Evolutionary conservation across 2,888 invertebrate genomes (phyloP), one percentile per base, ranked within the genome.

Genomic region (Odontothrips loti): DNA sequence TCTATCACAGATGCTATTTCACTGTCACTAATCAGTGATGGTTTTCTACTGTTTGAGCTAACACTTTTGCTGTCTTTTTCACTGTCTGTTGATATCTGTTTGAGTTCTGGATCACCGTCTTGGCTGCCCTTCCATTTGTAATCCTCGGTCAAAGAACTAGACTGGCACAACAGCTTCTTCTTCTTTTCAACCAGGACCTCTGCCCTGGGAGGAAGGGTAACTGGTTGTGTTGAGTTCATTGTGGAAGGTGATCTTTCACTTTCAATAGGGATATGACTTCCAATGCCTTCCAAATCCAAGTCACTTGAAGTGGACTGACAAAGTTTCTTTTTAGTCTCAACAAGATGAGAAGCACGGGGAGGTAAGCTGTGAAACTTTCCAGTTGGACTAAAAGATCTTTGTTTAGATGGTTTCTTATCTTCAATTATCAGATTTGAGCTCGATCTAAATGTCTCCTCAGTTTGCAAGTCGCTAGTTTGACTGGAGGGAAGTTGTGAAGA

Each of bases 261-360:
- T 27, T 27, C 68, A 27, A 27, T 8, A 27, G 68, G 27, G 23
- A 75, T 75, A 75, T 27, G n/a, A 12, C 68, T 27, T 23, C 68
- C 9, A 27, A 75, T 75, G n/a, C 68, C 68, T 27, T 75, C 68
- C 23, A 75, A 75, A 27, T 75, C 68, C 27, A 75, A 27, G 11
- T 75, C 68, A 75, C 68, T 75, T 75, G 68, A 75, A 1, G 68
- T 75, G n/a, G 68, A 75, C 27, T 75, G 68, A 27, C 68, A 75
- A 27, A 75, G 68, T 27, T 75, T 75, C 68, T 75, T 75, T 27
- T 75, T 75, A 23, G 68, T 75, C 27, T 75, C 68, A 23, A 75
- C 68, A 27, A 75, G 27, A 23, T 75, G 68, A 75, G 68, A 75
- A 23, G 68, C 68, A 27, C 68, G 68, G 27, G 68, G 23, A 27